Base-by-base conservation (phyloP, 2,113 vertebrate genomes). In the Chamaetylas fuelleborni region DNA sequence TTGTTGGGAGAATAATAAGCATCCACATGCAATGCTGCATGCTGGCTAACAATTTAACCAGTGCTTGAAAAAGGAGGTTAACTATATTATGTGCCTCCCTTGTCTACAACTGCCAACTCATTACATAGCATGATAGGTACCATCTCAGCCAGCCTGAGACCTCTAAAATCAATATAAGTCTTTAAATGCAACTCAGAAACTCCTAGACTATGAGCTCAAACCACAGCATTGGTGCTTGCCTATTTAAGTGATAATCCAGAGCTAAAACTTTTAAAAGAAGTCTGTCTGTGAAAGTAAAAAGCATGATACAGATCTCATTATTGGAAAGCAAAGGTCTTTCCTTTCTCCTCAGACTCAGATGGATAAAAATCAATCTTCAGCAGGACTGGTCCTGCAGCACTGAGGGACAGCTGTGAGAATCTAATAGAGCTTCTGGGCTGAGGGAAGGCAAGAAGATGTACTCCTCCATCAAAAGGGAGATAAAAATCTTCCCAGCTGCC, bases 21-120 rank as follows among this genome's bases (percentile, higher is more conserved):
- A 82, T 87, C 66, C 62, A 66, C 74, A 58, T 62, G 65, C 14
- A 36, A 76, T 92, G 20, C 25, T 79, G 51, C 78, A 86, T 70
- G 79, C 85, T 94, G 92, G 62, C 79, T 90, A 91, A 91, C 93
- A 72, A 73, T 95, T 95, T 91, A 94, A 81, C 74, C 79, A 77
- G 54, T 60, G 29, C 56, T 94, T 73, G 50, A 51, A 60, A 80
- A 77, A 83, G 29, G n/a, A 71, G 67, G 88, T 92, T 57, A 95
- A 69, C 70, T 77, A 9, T 65, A 38, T 82, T 70, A 56, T 25
- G 33, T 82, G 34, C 34, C 15, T 85, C 29, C 73, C 71, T 69
- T 70, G 60, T 51, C 71, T 50, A 8, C 58, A 88, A n/a, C 58
- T 86, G 81, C 47, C 78, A 66, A 34, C 90, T 92, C 56, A 77